Conservation (phyloP, 1,140 invertebrate species). For the Rhopalosiphum maidis region DNA sequence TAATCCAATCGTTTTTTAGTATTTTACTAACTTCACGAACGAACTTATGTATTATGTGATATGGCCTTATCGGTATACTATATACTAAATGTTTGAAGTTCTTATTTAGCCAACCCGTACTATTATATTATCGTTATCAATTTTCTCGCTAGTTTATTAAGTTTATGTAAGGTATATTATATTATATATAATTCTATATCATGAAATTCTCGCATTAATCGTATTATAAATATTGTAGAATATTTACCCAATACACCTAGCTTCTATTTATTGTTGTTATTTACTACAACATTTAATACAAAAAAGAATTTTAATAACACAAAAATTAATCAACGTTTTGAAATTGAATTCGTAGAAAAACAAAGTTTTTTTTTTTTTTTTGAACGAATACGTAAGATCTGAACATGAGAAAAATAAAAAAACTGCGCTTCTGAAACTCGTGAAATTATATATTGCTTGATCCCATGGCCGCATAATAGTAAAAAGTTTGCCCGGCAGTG, state of each 20-base stretch:
- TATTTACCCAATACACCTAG: background rate
- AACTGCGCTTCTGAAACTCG: background rate
- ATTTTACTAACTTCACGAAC: background rate
- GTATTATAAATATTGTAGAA: background rate
- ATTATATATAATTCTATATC: background rate
- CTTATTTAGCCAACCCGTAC: background rate
- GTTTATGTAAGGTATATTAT: background rate
- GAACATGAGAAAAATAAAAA: conserved; percentile 4
- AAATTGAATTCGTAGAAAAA: conserved; percentile 22
- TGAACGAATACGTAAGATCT: background rate
- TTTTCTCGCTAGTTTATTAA: background rate
- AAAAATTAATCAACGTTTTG: background rate
- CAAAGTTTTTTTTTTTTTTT: background rate
- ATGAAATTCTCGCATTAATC: background rate
- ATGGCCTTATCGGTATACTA: background rate
- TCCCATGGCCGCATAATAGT: background rate
- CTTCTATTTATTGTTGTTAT: background rate
- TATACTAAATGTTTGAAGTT: background rate
- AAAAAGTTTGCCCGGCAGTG: conserved; percentile 8
- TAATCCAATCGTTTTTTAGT: background rate
- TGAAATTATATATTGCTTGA: conserved; percentile 15
- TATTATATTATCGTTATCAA: background rate
- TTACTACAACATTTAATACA: background rate
- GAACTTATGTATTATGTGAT: background rate
- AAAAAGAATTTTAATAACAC: conserved; percentile 5